Percentiles rank a stretch among this genome's conserved stretches.
Conservation (phyloP, 2,113 vertebrate species). For the Xiphophorus maculatus region DNA sequence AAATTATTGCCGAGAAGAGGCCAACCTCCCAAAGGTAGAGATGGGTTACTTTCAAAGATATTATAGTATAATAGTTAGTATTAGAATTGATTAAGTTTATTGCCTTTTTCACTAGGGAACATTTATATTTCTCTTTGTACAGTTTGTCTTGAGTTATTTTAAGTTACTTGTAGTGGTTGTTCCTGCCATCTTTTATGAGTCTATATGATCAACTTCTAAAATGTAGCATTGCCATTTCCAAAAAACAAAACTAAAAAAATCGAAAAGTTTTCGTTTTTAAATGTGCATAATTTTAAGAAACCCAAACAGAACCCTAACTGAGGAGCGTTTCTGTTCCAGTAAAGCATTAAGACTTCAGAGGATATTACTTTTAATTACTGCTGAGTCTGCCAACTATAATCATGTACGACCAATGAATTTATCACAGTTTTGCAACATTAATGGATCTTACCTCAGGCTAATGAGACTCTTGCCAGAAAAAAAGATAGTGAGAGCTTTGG, state of each 20-base stretch:
- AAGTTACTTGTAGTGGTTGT: background rate
- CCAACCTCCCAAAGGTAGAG: background rate
- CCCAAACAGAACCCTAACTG: conserved; percentile 15
- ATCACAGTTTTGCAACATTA: conserved; percentile 51
- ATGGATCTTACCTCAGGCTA: conserved; percentile 56
- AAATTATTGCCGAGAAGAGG: background rate
- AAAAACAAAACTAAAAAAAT: background rate
- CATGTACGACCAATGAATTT: conserved; percentile 53
- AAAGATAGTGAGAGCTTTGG: conserved; percentile 48
- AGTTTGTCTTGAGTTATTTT: background rate
- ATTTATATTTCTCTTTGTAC: background rate
- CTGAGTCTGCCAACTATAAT: conserved; percentile 40
- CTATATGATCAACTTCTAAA: background rate
- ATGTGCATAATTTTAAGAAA: background rate
- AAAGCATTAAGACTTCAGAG: conserved; percentile 19
- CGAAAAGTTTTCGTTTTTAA: background rate
- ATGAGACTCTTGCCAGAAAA: conserved; percentile 42
- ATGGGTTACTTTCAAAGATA: background rate
- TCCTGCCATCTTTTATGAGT: background rate
- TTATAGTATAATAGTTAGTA: background rate
- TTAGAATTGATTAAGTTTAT: conserved; percentile 14
- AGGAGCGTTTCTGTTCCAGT: background rate
- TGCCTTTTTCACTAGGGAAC: background rate
- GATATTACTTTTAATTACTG: conserved; percentile 40
- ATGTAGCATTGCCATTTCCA: background rate